These are phyloP conservation scores for Myotis vivesi DNA, from an alignment of 2,797 vertebrate species.

Conservation along the genomic window DNA sequence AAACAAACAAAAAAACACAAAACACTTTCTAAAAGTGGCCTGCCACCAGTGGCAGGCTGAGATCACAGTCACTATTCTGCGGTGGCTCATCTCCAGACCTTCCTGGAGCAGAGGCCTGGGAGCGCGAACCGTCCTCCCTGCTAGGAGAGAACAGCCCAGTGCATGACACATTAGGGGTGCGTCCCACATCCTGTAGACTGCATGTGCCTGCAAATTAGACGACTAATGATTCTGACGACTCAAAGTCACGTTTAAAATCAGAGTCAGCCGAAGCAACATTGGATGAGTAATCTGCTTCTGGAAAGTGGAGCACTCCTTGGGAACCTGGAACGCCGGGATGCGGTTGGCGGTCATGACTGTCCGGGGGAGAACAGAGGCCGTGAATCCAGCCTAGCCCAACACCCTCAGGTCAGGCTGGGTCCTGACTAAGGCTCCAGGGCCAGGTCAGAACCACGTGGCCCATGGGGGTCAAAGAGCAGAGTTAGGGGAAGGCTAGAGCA, in stretches of 20 bases:
- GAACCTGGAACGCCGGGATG: not conserved
- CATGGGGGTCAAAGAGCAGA: not conserved
- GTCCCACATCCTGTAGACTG: not conserved
- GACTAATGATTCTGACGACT: constrained; percentile 27
- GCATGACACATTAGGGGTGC: not conserved
- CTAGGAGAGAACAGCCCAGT: not conserved
- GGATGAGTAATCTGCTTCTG: not conserved
- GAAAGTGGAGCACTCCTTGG: not conserved
- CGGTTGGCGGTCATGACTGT: not conserved
- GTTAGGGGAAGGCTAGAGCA: not conserved
- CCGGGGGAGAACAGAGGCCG: not conserved
- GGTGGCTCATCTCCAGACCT: not conserved
- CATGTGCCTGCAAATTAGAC: constrained; percentile 28
- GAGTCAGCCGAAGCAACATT: not conserved
- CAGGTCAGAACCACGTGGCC: not conserved
- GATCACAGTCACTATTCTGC: not conserved
- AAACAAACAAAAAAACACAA: not conserved
- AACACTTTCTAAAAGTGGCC: not conserved
- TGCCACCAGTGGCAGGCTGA: not conserved
- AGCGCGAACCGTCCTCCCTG: not conserved
- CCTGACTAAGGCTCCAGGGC: not conserved
- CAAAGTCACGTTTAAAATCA: constrained; percentile 38
- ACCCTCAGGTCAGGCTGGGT: not conserved
- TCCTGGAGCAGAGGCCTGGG: not conserved
- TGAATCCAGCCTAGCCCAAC: not conserved